Conservation (phyloP, 1,140 invertebrate genomes). For the Orussus abietinus region DNA sequence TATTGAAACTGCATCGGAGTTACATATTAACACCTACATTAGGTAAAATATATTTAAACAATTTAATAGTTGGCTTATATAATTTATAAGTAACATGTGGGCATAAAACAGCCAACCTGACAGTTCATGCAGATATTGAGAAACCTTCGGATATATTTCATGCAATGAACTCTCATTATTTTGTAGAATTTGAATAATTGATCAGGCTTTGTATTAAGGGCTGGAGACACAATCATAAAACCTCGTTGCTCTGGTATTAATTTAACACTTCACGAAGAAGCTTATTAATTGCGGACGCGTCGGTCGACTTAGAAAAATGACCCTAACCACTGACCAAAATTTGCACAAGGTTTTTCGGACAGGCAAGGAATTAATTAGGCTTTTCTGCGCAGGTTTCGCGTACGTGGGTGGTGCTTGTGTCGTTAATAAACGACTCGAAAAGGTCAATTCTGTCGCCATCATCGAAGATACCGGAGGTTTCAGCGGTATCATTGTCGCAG, state of each 20-base stretch:
- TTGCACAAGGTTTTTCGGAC: no score
- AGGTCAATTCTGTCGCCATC: constrained; percentile 94
- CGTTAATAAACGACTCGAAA: constrained; percentile 91
- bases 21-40: no score
- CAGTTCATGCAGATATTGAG: no score
- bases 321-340: not conserved
- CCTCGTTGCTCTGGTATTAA: constrained; percentile 33
- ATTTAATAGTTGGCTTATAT: no score
- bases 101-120: no score
- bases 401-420: constrained; percentile 95
- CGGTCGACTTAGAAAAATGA: constrained; percentile 4
- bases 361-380: constrained; percentile 17
- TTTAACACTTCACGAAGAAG: constrained; percentile 29
- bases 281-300: constrained; percentile 6
- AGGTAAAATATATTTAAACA: no score
- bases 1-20: no score
- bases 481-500: constrained; percentile 93
- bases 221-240: constrained; percentile 10
- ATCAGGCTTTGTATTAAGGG: not conserved
- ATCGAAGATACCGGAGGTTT: constrained; percentile 95
- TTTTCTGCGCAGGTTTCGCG: constrained; percentile 72
- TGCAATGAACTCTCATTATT: no score
- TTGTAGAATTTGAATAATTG: not conserved
- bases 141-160: no score
- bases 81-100: no score